Base-by-base conservation (phyloP, 2,113 vertebrate species). In the Cichladusa arquata region DNA sequence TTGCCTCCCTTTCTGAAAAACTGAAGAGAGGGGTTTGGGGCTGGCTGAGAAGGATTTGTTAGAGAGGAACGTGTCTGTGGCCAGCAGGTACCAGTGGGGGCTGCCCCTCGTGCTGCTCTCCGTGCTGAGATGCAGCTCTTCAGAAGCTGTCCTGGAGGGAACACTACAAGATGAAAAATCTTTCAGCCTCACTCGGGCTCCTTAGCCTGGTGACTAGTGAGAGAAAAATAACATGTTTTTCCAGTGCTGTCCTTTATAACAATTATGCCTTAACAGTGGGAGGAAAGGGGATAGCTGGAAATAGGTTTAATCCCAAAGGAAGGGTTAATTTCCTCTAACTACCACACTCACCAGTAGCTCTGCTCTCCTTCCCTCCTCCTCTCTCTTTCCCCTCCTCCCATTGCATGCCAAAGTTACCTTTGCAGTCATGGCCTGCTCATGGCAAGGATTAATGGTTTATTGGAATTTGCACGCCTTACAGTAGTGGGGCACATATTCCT, bases 321-420 rank as follows among this genome's bases (percentile, higher is more conserved):
- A 38, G 80, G 62, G 64, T 56, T 90, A 31, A 34, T 86, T 84
- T 97, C 74, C 89, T 90, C 69, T 73, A 84, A 83, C 61, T 72
- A 67, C n/a, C 12, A 13, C 6, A 5, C 50, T 95, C 20, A 12
- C 53, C 50, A 69, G 70, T 64, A 81, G 67, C 8, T 44, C 71
- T 71, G 36, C 16, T 84, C 81, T 77, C 51, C 24, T 62, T 92
- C 40, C 62, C 58, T 70, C 34, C 3, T 5, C 23, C 48, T 50
- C 22, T 61, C n/a, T 73, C 31, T 29, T 88, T 53, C 40, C 42
- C 62, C 66, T 92, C 61, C 56, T 19, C 24, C 38, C 28, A 71
- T 82, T 34, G 76, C 54, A 64, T 20, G n/a, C 65, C 53, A 92
- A 94, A 94, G 62, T 91, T 97, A 85, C 92, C 76, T 96, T 96